Percentiles rank a stretch among this genome's conserved stretches.
Evolutionary conservation across 1,140 invertebrate species (phyloP).

Genomic region (Caenorhabditis elegans): WBcel235 BX284605.5:13101001-13101500

Average conservation of each 20-base stretch:
- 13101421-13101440: slow-evolving; percentile 54
- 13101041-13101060: slow-evolving; percentile 54
- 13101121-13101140: neutral
- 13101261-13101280: slow-evolving; percentile 54
- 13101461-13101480: slow-evolving; percentile 55
- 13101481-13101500: slow-evolving; percentile 56
- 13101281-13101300: slow-evolving; percentile 57
- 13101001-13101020: slow-evolving; percentile 58
- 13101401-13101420: slow-evolving; percentile 48
- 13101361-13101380: slow-evolving; percentile 41
- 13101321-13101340: slow-evolving; percentile 33
- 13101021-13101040: slow-evolving; percentile 46
- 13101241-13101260: slow-evolving; percentile 61
- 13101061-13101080: slow-evolving; percentile 47
- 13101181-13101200: slow-evolving; percentile 49
- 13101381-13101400: slow-evolving; percentile 53
- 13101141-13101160: neutral
- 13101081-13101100: slow-evolving; percentile 55
- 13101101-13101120: slow-evolving; percentile 22
- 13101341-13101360: slow-evolving; percentile 26
- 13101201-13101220: slow-evolving; percentile 51
- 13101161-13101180: slow-evolving; percentile 49
- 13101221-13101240: slow-evolving; percentile 53
- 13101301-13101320: slow-evolving; percentile 35
- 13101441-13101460: slow-evolving; percentile 50